A percentile compares a stretch with the other conserved stretches of the same genome.
Conservation (phyloP, 2,888 invertebrate genomes). For the Tenthredo livida region DNA sequence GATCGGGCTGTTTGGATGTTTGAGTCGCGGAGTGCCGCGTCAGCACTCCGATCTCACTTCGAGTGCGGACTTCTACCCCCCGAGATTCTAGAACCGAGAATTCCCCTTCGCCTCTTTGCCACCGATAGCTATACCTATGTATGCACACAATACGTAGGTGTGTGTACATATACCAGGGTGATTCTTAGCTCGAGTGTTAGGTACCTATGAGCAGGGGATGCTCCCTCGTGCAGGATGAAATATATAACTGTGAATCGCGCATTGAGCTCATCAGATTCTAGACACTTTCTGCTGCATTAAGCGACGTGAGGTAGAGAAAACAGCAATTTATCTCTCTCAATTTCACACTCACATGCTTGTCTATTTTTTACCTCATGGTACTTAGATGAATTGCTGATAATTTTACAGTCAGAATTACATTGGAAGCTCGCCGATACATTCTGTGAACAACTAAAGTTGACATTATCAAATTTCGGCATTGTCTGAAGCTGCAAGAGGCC, state of each 20-base stretch:
- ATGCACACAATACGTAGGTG: conserved; percentile 18
- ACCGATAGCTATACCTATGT: conserved; percentile 16
- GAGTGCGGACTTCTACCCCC: conserved; percentile 51
- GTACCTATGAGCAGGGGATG: not conserved
- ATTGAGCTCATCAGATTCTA: not conserved
- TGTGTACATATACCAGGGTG: not conserved
- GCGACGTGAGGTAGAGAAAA: too few species aligned
- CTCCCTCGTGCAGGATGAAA: not conserved
- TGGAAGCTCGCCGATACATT: not conserved
- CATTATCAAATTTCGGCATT: not conserved
- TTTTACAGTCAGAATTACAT: too few species aligned
- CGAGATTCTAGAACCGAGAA: conserved; percentile 45
- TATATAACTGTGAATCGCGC: not conserved
- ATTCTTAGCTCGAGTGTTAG: conserved; percentile 36
- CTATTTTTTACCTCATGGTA: too few species aligned
- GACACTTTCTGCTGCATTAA: not conserved
- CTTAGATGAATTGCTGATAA: too few species aligned
- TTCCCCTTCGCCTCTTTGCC: conserved; percentile 38
- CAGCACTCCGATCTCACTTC: conserved; percentile 71
- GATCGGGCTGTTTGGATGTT: conserved; percentile 77
- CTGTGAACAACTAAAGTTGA: not conserved
- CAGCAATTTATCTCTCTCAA: too few species aligned
- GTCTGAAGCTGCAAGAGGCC: not conserved
- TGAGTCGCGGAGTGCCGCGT: conserved; percentile 76
- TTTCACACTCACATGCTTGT: too few species aligned